phyloP scores from a whole-genome alignment of 2,797 vertebrate genomes.

The Steatocranus sp. region DNA sequence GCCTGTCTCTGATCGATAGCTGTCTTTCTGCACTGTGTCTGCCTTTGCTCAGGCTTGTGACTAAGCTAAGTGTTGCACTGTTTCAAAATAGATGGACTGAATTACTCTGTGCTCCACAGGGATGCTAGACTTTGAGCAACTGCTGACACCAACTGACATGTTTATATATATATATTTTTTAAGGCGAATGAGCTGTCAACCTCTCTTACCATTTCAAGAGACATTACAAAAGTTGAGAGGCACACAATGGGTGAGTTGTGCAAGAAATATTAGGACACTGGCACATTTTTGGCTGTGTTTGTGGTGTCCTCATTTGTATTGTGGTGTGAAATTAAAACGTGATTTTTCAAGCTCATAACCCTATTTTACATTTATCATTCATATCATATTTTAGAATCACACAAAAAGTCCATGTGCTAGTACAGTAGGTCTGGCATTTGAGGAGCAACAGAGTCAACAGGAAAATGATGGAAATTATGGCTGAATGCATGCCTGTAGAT shows the following conservation, averaged over 20 bases:
- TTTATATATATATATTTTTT: slow-evolving; percentile 18
- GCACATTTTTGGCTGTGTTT: background rate
- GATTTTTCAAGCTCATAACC: background rate
- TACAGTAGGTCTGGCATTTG: background rate
- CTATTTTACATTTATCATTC: background rate
- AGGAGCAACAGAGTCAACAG: background rate
- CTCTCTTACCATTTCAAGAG: slow-evolving; percentile 1
- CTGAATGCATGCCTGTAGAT: background rate
- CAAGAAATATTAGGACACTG: background rate
- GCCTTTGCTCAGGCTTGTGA: slow-evolving; percentile 28
- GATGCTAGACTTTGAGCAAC: slow-evolving; percentile 34
- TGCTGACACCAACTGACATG: slow-evolving; percentile 36
- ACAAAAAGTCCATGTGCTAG: background rate
- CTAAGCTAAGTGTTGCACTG: slow-evolving; percentile 37
- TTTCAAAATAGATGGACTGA: slow-evolving; percentile 51
- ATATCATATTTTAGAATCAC: background rate
- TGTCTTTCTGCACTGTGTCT: slow-evolving; percentile 48
- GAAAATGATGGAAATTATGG: background rate
- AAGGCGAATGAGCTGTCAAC: slow-evolving; percentile 34
- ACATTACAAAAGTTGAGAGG: slow-evolving; percentile 11
- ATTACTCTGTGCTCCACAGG: slow-evolving; percentile 41
- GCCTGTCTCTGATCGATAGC: slow-evolving; percentile 69
- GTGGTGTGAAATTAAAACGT: background rate
- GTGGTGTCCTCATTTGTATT: background rate
- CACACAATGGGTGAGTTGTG: background rate